Evolutionary conservation across 2,888 invertebrate species (phyloP).

Genomic region (Scaptomyza flava): DNA sequence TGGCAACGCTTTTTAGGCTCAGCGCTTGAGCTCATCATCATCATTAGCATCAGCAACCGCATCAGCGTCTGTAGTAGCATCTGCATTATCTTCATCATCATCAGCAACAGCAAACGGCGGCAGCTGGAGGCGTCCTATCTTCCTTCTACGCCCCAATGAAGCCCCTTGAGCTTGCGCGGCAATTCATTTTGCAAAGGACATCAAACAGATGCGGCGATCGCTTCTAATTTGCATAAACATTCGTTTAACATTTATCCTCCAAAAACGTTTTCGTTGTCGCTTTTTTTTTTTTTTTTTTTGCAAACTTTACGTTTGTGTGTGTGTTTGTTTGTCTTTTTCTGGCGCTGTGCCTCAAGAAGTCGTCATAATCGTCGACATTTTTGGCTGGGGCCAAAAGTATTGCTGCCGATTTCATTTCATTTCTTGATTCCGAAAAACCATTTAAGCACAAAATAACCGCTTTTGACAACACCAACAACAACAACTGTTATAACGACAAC

Average conservation of each 20-base stretch:
- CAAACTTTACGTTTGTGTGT: conserved; percentile 7
- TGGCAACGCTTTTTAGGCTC: conserved; percentile 62
- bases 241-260: conserved; percentile 81
- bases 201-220: conserved; percentile 81
- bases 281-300: conserved; percentile 14
- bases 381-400: conserved; percentile 49
- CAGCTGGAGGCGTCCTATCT: conserved; percentile 33
- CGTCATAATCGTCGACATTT: conserved; percentile 72
- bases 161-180: conserved; percentile 16
- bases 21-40: conserved; percentile 65
- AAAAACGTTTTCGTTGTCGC: conserved; percentile 76
- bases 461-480: conserved; percentile 64
- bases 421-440: conserved; percentile 66
- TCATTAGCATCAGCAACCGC: conserved; percentile 22
- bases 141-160: conserved; percentile 7
- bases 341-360: conserved; percentile 58
- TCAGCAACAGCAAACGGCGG: conserved; percentile 15
- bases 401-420: conserved; percentile 64
- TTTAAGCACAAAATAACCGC: conserved; percentile 71
- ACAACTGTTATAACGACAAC: conserved; percentile 41
- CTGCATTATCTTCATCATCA: conserved; percentile 13
- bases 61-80: conserved; percentile 14
- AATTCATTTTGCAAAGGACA: conserved; percentile 74
- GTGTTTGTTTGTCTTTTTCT: conserved; percentile 22
- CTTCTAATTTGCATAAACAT: conserved; percentile 82